phyloP scores from a whole-genome alignment of 2,113 vertebrate species.

The Excalfactoria chinensis region DNA sequence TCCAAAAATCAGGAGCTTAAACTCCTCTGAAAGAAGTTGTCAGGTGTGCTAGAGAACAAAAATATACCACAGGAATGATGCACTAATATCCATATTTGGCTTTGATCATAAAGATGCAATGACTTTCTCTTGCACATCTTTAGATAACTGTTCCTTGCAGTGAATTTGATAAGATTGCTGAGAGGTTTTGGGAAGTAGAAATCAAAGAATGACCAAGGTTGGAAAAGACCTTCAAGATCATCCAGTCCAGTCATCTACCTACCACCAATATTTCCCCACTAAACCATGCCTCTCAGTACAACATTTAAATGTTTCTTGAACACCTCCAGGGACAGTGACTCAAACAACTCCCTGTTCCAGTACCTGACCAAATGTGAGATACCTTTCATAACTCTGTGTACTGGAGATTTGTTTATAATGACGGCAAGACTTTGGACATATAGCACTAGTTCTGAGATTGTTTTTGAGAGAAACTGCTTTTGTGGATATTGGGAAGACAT shows the following conservation, averaged over 20 bases:
- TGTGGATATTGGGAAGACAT: not conserved
- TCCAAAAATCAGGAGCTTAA: not conserved
- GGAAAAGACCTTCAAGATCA: too few relatives aligned
- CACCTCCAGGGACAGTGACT: too few relatives aligned
- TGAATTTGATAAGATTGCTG: not conserved
- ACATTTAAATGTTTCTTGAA: too few relatives aligned
- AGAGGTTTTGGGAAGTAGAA: not conserved
- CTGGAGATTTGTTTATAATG: rapidly evolving
- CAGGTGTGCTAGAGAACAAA: not conserved
- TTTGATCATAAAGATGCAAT: not conserved
- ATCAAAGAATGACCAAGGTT: too few relatives aligned
- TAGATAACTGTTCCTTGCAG: not conserved
- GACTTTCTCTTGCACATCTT: not conserved
- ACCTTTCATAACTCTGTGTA: not conserved
- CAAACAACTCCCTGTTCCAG: too few relatives aligned
- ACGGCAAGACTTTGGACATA: not conserved
- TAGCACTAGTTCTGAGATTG: not conserved
- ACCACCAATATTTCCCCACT: too few relatives aligned
- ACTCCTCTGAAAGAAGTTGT: not conserved
- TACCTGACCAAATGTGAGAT: not conserved
- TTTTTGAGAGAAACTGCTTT: not conserved
- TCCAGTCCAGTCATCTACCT: too few relatives aligned
- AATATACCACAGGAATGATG: not conserved
- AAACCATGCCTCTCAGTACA: too few relatives aligned
- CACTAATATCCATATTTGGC: not conserved